These are phyloP conservation scores for Micrasema longulum DNA, from an alignment of 1,140 invertebrate genomes.

Conservation along the genomic window DNA sequence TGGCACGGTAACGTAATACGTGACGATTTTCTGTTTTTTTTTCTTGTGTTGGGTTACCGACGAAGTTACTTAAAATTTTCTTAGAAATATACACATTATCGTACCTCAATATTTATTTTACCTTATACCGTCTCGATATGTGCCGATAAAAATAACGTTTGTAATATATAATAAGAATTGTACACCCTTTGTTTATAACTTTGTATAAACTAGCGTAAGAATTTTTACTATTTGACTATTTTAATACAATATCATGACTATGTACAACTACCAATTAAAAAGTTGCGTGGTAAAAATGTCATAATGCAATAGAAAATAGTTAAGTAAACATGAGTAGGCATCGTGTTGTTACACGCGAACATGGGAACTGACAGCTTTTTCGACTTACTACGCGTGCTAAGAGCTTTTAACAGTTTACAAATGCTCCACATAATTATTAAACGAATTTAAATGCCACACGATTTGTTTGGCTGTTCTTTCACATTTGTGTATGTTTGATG, in stretches of 20 bases:
- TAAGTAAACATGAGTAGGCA: slow-evolving; percentile 21
- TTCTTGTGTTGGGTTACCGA: no score
- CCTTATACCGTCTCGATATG: no score
- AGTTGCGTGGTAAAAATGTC: slow-evolving; percentile 10
- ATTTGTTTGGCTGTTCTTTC: slow-evolving; percentile 26
- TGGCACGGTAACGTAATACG: no score
- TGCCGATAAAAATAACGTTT: no score
- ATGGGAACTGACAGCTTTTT: slow-evolving; percentile 34
- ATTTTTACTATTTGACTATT: neutral
- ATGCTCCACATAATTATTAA: slow-evolving; percentile 27
- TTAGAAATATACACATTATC: no score
- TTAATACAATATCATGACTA: neutral
- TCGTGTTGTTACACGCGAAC: slow-evolving; percentile 16
- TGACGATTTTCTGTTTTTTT: no score
- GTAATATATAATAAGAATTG: no score
- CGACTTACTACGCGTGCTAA: slow-evolving; percentile 2
- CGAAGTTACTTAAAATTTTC: no score
- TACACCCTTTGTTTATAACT: no score
- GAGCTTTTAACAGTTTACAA: slow-evolving; percentile 19
- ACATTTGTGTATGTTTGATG: slow-evolving; percentile 32
- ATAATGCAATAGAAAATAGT: slow-evolving; percentile 4
- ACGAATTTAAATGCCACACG: slow-evolving; percentile 33
- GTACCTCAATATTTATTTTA: no score
- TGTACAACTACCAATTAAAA: neutral
- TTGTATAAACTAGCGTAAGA: no score